Evolutionary conservation across 2,113 vertebrate species (phyloP).

Genomic region (Phocoena phocoena): DNA sequence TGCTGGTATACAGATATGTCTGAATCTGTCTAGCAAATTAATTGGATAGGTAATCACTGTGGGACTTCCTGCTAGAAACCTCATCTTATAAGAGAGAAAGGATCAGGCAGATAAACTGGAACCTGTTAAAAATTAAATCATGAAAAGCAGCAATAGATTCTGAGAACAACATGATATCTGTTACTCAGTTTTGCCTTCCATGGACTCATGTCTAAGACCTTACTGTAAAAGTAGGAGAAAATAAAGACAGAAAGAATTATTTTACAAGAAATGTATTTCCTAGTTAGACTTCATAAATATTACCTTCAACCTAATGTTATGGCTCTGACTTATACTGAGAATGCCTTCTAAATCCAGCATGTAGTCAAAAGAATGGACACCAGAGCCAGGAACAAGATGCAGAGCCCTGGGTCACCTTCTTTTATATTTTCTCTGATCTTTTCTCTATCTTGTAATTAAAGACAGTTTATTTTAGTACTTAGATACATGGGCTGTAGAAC

Average conservation of each 20-base stretch:
- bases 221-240: neutral
- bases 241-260: neutral
- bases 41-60: neutral
- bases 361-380: neutral
- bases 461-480: neutral
- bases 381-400: neutral
- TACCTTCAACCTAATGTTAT: neutral
- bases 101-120: neutral
- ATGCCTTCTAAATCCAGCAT: neutral
- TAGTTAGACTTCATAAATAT: neutral
- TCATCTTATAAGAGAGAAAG: neutral
- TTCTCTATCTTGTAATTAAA: neutral
- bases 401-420: neutral
- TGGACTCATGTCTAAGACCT: neutral
- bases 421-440: neutral
- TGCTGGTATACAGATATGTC: neutral
- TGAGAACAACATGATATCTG: neutral
- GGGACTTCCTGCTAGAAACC: neutral
- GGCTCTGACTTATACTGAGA: neutral
- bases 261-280: neutral
- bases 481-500: neutral
- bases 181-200: neutral
- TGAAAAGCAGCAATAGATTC: neutral
- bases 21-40: neutral
- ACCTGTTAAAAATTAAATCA: neutral